phyloP scores from a whole-genome alignment of 2,888 invertebrate species.

The Rhyacophila evoluta region DNA sequence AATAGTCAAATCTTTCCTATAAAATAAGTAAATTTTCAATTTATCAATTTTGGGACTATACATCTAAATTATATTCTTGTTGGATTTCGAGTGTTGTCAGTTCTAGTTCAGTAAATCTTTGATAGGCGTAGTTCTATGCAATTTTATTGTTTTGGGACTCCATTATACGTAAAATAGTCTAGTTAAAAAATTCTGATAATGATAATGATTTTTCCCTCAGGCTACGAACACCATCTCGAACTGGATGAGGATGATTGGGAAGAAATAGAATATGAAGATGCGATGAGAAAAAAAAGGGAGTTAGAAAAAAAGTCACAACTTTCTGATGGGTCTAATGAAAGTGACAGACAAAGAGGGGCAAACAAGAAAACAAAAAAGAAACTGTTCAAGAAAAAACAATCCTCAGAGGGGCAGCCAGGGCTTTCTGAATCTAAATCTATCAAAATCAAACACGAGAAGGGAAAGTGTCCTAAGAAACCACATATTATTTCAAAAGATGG shows the following conservation, averaged over 20 bases:
- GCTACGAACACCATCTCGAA: constrained; percentile 67
- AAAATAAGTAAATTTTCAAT: too few relatives aligned
- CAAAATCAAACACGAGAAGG: background rate
- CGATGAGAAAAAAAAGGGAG: constrained; percentile 40
- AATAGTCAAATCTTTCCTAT: too few relatives aligned
- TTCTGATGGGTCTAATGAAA: constrained; percentile 12
- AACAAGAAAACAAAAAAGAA: constrained; percentile 44
- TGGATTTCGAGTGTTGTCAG: too few relatives aligned
- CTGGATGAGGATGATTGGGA: constrained; percentile 58
- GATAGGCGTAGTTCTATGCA: too few relatives aligned
- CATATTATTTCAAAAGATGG: background rate
- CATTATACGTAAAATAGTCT: too few relatives aligned
- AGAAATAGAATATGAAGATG: constrained; percentile 31
- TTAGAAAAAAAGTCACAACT: background rate
- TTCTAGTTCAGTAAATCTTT: too few relatives aligned
- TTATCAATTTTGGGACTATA: too few relatives aligned
- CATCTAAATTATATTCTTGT: too few relatives aligned
- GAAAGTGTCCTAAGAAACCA: background rate
- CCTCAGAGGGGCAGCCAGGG: background rate
- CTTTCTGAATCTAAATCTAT: background rate
- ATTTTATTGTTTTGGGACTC: too few relatives aligned
- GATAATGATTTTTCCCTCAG: constrained; percentile 58
- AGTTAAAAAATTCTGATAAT: too few relatives aligned
- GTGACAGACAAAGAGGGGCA: constrained; percentile 7
- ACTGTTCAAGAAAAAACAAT: constrained; percentile 19